Conservation (phyloP, 2,113 vertebrate genomes). For the Oryzias javanicus region DNA sequence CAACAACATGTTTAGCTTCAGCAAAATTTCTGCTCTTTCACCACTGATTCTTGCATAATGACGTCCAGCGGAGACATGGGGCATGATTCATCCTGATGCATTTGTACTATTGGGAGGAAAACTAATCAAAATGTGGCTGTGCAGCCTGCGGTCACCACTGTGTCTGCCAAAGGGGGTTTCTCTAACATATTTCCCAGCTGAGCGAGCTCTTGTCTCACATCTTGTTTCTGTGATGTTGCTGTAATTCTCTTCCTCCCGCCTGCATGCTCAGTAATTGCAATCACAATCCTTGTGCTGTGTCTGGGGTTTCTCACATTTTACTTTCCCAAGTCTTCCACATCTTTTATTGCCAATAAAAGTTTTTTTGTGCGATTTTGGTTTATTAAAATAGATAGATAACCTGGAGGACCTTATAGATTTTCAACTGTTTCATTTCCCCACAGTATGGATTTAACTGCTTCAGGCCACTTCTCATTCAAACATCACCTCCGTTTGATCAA, state of each 20-base stretch:
- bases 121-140: conserved; percentile 11
- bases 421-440: conserved; percentile 15
- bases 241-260: background rate
- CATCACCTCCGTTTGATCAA: conserved; percentile 8
- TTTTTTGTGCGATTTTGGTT: background rate
- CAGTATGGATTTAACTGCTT: conserved; percentile 5
- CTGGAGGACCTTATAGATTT: conserved; percentile 27
- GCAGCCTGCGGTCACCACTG: conserved; percentile 1
- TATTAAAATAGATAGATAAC: conserved; percentile 22
- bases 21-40: background rate
- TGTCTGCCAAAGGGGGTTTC: background rate
- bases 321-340: conserved; percentile 1
- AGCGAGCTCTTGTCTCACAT: conserved; percentile 12
- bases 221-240: conserved; percentile 1
- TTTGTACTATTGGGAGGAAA: conserved; percentile 1
- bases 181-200: conserved; percentile 4
- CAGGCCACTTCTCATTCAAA: background rate
- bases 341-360: background rate
- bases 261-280: conserved; percentile 17
- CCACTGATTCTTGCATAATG: background rate
- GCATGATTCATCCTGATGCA: conserved; percentile 31
- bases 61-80: conserved; percentile 7
- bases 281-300: background rate
- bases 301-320: background rate
- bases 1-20: background rate